Conservation (phyloP, 1,140 invertebrate genomes). For the Drosophila busckii region DNA sequence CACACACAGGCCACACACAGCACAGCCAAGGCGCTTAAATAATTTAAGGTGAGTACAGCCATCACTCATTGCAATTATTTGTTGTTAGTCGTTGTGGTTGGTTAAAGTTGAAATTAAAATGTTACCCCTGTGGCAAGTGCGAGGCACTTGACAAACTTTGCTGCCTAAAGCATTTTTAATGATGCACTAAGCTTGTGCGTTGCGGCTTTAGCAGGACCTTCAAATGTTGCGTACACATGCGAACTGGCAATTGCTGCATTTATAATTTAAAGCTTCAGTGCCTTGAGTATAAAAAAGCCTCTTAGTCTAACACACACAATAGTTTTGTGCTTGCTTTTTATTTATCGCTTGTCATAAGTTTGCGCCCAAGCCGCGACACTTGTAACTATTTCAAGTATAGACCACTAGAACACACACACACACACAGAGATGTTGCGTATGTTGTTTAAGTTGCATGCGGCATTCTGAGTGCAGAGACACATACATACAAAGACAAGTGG, state of each 20-base stretch:
- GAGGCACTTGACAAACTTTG: conserved; percentile 47
- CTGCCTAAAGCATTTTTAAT: conserved; percentile 50
- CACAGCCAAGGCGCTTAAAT: conserved; percentile 54
- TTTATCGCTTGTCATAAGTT: conserved; percentile 38
- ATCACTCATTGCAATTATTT: conserved; percentile 48
- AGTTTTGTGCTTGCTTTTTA: too few relatives aligned
- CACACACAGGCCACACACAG: conserved; percentile 10
- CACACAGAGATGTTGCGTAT: conserved; percentile 2
- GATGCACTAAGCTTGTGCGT: conserved; percentile 45
- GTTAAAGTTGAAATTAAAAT: conserved; percentile 28
- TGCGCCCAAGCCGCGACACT: conserved; percentile 31
- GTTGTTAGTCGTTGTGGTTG: neutral
- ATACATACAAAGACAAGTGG: conserved; percentile 8
- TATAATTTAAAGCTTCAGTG: too few relatives aligned
- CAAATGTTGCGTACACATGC: conserved; percentile 10
- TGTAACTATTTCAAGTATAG: conserved; percentile 46
- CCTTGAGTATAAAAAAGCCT: too few relatives aligned
- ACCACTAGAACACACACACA: conserved; percentile 10
- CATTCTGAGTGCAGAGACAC: conserved; percentile 20
- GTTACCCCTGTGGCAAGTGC: conserved; percentile 24
- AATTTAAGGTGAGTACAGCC: conserved; percentile 63
- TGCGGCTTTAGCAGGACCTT: too few relatives aligned
- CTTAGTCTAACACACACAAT: too few relatives aligned
- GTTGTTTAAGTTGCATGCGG: conserved; percentile 35
- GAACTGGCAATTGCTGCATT: too few relatives aligned